These are phyloP conservation scores for Cryptus viduatorius DNA, from an alignment of 2,888 invertebrate species.

Conservation along the genomic window DNA sequence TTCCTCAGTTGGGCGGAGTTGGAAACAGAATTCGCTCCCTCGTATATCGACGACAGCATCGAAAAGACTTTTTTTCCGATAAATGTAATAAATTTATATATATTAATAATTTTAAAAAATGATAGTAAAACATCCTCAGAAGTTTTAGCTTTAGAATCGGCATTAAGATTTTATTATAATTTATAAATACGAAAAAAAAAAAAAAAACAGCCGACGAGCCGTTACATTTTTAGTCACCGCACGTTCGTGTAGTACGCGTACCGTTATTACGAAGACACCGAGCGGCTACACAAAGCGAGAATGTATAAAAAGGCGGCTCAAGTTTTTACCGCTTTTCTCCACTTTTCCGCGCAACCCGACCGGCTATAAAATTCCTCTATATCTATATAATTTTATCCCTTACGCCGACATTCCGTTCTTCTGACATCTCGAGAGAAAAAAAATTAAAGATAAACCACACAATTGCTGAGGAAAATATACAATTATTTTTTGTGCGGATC, in stretches of 20 bases:
- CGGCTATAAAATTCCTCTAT: background rate
- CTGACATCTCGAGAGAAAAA: background rate
- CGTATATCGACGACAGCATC: background rate
- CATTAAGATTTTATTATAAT: no score
- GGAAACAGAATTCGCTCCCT: background rate
- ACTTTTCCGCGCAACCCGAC: background rate
- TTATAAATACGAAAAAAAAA: background rate
- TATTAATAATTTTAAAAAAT: no score
- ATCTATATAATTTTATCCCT: background rate
- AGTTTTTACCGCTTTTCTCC: background rate
- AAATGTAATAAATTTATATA: no score
- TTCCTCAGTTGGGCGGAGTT: background rate
- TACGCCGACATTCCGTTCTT: background rate
- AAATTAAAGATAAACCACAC: background rate
- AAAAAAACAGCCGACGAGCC: constrained; percentile 34
- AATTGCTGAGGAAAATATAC: background rate
- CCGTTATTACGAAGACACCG: constrained; percentile 54
- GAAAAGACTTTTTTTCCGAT: background rate
- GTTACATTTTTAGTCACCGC: constrained; percentile 62
- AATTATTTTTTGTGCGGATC: background rate
- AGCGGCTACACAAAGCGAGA: background rate
- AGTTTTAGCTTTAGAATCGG: background rate
- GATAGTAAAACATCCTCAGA: no score
- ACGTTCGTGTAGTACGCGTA: constrained; percentile 47
- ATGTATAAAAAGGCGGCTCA: background rate